These are phyloP conservation scores for Drosophila cracens DNA, from an alignment of 2,888 invertebrate species.

Conservation along the genomic window DNA sequence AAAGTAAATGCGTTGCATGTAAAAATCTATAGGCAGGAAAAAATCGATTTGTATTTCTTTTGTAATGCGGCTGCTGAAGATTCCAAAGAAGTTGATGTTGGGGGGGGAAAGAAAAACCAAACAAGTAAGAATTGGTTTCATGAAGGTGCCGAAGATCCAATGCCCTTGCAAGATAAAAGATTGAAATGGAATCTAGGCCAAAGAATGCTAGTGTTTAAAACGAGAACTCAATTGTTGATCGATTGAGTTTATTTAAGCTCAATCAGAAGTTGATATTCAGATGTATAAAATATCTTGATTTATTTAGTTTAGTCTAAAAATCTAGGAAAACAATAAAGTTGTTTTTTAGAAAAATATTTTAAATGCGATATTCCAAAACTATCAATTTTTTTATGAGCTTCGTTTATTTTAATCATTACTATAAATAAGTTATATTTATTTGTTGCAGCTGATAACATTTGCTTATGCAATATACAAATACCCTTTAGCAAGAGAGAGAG, in stretches of 20 bases:
- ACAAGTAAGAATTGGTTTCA: not conserved
- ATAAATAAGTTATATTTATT: not conserved
- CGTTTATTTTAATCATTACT: not conserved
- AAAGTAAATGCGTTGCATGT: slow-evolving; percentile 71
- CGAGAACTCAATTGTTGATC: not conserved
- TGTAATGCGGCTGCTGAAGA: slow-evolving; percentile 42
- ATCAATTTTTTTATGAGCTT: not conserved
- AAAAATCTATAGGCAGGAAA: slow-evolving; percentile 40
- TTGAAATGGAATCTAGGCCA: not conserved
- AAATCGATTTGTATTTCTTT: slow-evolving; percentile 74
- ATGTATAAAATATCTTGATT: not conserved
- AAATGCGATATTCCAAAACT: not conserved
- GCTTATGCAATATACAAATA: not conserved
- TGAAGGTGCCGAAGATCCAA: not conserved
- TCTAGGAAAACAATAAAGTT: not conserved
- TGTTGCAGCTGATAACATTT: not conserved
- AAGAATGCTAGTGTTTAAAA: not conserved
- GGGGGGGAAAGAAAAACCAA: not conserved
- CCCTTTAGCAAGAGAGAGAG: not conserved
- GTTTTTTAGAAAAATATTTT: not conserved
- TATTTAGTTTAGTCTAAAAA: not conserved
- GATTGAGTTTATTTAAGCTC: not conserved
- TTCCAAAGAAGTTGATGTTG: slow-evolving; percentile 34
- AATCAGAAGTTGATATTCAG: not conserved
- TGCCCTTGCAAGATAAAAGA: not conserved